phyloP scores from a whole-genome alignment of 2,113 vertebrate species.

The Phalacrocorax brasilianus region DNA sequence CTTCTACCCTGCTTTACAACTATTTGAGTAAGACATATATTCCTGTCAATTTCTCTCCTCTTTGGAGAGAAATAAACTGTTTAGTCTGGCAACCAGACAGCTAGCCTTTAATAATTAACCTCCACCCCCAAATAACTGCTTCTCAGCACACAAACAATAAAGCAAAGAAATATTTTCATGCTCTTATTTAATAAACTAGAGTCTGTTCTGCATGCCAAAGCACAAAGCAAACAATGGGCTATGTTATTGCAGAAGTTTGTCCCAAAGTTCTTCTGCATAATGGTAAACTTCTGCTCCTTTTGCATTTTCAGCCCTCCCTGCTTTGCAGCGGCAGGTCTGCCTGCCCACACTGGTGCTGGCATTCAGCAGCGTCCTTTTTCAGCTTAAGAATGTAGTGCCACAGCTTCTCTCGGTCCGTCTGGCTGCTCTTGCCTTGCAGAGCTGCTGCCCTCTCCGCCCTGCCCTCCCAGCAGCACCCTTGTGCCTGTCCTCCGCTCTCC shows the following conservation, averaged over 20 bases:
- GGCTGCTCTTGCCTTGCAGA: neutral
- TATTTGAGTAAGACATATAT: fast-evolving
- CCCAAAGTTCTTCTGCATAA: neutral
- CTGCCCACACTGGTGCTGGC: neutral
- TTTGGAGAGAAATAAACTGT: neutral
- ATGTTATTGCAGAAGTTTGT: neutral
- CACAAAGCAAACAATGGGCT: neutral
- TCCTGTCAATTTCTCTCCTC: neutral
- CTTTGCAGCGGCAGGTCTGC: neutral
- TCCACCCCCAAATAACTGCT: neutral
- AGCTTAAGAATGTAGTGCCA: fast-evolving
- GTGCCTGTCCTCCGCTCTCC: neutral
- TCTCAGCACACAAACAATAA: neutral
- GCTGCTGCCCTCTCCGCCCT: neutral
- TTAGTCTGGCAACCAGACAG: neutral
- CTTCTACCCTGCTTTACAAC: neutral
- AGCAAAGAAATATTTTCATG: neutral
- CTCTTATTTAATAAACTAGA: neutral
- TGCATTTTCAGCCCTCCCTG: neutral
- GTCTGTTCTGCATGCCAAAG: neutral
- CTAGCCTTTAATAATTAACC: neutral
- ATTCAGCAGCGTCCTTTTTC: neutral
- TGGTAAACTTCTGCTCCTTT: neutral
- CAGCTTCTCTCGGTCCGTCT: neutral
- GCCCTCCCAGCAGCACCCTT: neutral